Conservation (phyloP, 2,797 vertebrate species). For the Lates japonicus region DNA sequence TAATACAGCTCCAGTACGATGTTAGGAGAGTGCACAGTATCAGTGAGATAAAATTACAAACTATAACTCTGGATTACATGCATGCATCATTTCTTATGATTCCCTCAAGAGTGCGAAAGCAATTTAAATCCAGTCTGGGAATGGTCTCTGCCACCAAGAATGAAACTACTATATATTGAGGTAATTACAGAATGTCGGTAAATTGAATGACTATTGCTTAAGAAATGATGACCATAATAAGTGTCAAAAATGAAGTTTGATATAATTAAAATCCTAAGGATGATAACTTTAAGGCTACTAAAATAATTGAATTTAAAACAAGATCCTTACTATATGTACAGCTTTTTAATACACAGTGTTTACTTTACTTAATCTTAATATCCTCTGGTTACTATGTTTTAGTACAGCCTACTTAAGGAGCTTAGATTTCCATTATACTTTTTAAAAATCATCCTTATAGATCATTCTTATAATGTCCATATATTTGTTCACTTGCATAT, state of each 20-base stretch:
- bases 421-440: not conserved
- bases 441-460: not conserved
- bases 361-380: not conserved
- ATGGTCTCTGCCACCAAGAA: not conserved
- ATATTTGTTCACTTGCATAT: not conserved
- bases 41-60: not conserved
- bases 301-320: not conserved
- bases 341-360: not conserved
- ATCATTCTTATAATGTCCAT: not conserved
- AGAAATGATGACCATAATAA: not conserved
- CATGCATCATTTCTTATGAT: not conserved
- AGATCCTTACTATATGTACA: not conserved
- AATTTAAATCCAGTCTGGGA: not conserved
- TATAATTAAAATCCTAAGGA: not conserved
- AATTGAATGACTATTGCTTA: not conserved
- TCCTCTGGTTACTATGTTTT: not conserved
- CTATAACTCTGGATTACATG: not conserved
- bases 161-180: not conserved
- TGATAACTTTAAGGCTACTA: not conserved
- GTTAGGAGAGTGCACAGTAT: not conserved
- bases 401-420: not conserved
- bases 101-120: not conserved
- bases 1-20: not conserved
- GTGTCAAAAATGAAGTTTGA: not conserved
- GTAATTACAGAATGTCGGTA: not conserved